Percentiles rank a stretch among this genome's conserved stretches.
These are phyloP conservation scores for Ecliptopera silaceata DNA, from an alignment of 2,888 invertebrate species.

Conservation along the genomic window DNA sequence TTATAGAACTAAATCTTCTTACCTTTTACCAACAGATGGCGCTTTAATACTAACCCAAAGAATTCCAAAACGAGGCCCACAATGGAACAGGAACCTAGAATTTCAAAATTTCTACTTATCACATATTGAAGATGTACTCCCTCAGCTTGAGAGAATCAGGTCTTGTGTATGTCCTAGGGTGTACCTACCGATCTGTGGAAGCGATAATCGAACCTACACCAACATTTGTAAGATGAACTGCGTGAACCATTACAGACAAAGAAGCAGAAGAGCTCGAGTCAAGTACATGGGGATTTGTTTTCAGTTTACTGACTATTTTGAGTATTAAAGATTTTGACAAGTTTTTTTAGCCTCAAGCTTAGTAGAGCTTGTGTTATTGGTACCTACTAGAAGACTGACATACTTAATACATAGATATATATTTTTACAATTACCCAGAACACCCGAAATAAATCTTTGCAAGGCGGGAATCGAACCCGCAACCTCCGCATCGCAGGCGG, in stretches of 20 bases:
- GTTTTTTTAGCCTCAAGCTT: no score
- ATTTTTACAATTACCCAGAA: no score
- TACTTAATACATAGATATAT: no score
- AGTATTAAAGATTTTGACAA: slow-evolving; percentile 4
- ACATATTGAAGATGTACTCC: slow-evolving; percentile 18
- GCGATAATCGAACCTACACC: slow-evolving; percentile 50
- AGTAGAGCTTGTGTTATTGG: no score
- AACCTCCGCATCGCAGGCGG: no score
- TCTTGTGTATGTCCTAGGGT: slow-evolving; percentile 54
- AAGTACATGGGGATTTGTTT: slow-evolving; percentile 20
- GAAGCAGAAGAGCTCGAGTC: not conserved
- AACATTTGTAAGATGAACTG: slow-evolving; percentile 42
- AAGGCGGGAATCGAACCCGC: no score
- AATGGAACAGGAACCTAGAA: not conserved
- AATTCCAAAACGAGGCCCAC: not conserved
- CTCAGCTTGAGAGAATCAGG: slow-evolving; percentile 33
- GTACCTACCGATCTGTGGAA: slow-evolving; percentile 55
- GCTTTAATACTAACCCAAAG: not conserved
- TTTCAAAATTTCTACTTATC: slow-evolving; percentile 26
- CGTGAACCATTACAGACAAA: slow-evolving; percentile 14
- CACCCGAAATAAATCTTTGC: no score
- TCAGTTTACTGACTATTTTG: slow-evolving; percentile 16
- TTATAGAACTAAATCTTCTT: no score
- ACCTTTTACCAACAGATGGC: not conserved
- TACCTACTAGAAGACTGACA: no score